Evolutionary conservation across 2,888 invertebrate species (phyloP).

Genomic region (Habrosyne pyritoides): DNA sequence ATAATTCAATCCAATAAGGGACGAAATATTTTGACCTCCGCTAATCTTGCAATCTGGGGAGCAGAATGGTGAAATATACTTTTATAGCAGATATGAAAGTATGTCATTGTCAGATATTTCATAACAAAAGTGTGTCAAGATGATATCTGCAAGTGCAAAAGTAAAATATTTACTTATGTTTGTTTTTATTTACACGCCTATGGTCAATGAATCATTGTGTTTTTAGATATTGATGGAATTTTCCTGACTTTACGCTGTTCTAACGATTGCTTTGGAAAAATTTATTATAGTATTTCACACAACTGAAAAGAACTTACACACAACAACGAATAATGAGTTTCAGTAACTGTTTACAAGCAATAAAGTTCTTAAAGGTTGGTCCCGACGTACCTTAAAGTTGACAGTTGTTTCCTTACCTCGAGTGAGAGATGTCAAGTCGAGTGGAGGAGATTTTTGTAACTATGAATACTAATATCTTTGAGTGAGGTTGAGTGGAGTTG

Average conservation of each 20-base stretch:
- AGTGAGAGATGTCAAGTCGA: too few relatives aligned
- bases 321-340: too few relatives aligned
- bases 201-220: not conserved
- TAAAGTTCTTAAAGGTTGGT: too few relatives aligned
- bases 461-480: too few relatives aligned
- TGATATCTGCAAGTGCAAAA: conserved; percentile 31
- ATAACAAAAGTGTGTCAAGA: conserved; percentile 60
- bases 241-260: not conserved
- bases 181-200: not conserved
- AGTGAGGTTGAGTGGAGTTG: too few relatives aligned
- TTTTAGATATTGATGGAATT: not conserved
- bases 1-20: conserved; percentile 13
- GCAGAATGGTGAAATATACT: conserved; percentile 41
- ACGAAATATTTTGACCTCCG: conserved; percentile 28
- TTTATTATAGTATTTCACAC: too few relatives aligned
- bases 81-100: conserved; percentile 58
- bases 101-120: conserved; percentile 68
- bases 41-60: conserved; percentile 12
- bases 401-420: too few relatives aligned
- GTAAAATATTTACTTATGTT: conserved; percentile 5
- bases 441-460: too few relatives aligned
- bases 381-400: too few relatives aligned
- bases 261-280: not conserved
- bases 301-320: too few relatives aligned
- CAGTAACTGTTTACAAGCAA: too few relatives aligned